These are phyloP conservation scores for Benitochromis conjunctus DNA, from an alignment of 2,113 vertebrate species.

Conservation along the genomic window DNA sequence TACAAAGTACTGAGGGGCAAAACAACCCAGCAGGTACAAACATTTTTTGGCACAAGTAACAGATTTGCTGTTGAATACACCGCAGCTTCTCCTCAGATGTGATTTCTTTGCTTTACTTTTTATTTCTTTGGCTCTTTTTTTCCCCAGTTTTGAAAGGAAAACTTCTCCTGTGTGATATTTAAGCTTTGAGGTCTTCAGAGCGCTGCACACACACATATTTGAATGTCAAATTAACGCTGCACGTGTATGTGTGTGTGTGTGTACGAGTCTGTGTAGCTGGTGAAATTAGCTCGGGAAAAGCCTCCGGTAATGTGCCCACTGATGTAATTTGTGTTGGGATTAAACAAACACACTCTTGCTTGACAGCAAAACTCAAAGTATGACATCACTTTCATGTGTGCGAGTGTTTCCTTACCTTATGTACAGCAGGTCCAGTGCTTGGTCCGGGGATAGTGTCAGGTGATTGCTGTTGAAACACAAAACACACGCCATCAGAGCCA, in stretches of 20 bases:
- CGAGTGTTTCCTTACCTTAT: slow-evolving; percentile 61
- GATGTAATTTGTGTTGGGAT: slow-evolving; percentile 48
- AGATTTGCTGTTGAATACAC: background rate
- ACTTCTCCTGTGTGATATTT: background rate
- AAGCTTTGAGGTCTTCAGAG: background rate
- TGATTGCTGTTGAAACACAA: slow-evolving; percentile 73
- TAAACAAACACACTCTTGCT: slow-evolving; percentile 41
- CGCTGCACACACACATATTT: background rate
- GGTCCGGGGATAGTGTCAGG: slow-evolving; percentile 77
- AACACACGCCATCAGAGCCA: slow-evolving; percentile 44
- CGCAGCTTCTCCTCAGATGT: background rate
- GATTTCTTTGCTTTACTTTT: background rate
- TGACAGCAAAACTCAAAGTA: background rate
- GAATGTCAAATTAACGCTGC: slow-evolving; percentile 1
- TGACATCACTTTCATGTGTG: slow-evolving; percentile 41
- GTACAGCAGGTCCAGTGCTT: slow-evolving; percentile 59
- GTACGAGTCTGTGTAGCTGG: background rate
- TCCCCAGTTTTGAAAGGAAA: background rate
- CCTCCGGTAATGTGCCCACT: slow-evolving; percentile 7
- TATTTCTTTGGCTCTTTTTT: background rate
- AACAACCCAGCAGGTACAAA: background rate
- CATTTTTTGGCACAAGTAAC: background rate
- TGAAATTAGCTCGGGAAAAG: slow-evolving; percentile 12
- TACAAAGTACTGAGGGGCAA: background rate
- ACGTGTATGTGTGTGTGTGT: background rate